Percentiles rank a stretch among this genome's conserved stretches.
These are phyloP conservation scores for Bhutanitis thaidina DNA, from an alignment of 2,888 invertebrate genomes.

Conservation along the genomic window DNA sequence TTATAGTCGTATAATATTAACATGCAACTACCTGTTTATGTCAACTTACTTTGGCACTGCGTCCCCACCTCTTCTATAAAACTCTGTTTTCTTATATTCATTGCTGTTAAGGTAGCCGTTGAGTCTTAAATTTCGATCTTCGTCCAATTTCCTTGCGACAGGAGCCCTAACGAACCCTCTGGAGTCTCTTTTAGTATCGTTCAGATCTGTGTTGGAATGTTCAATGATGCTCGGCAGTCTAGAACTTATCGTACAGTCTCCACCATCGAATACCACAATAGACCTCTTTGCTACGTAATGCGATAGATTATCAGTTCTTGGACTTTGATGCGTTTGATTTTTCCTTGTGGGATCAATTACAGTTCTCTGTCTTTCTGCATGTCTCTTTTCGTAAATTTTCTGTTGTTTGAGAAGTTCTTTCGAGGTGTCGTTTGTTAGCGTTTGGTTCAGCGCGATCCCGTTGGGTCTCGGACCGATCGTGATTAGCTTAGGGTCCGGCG, in stretches of 20 bases:
- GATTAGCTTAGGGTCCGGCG: slow-evolving; percentile 11
- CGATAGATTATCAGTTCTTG: slow-evolving; percentile 9
- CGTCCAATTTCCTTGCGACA: slow-evolving; percentile 34
- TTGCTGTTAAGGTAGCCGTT: slow-evolving; percentile 42
- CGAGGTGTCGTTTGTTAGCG: not conserved
- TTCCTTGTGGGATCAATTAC: not conserved
- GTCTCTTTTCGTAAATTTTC: not conserved
- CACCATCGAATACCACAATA: slow-evolving; percentile 49
- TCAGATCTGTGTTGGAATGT: slow-evolving; percentile 49
- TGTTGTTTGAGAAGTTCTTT: slow-evolving; percentile 2
- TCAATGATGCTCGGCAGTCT: slow-evolving; percentile 64
- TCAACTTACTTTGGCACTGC: slow-evolving; percentile 50
- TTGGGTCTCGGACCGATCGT: slow-evolving; percentile 15
- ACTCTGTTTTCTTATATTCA: slow-evolving; percentile 46
- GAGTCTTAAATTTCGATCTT: slow-evolving; percentile 30
- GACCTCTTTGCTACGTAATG: slow-evolving; percentile 7
- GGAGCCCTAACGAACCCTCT: slow-evolving; percentile 31
- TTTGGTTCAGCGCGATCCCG: slow-evolving; percentile 1
- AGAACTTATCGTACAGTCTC: slow-evolving; percentile 48
- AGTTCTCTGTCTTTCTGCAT: slow-evolving; percentile 6
- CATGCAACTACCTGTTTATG: no score
- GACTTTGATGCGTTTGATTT: slow-evolving; percentile 21
- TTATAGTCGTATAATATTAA: no score
- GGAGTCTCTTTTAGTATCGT: slow-evolving; percentile 34
- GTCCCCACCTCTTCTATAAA: slow-evolving; percentile 58